Conservation (phyloP, 2,113 vertebrate species). For the Panthera tigris region DNA sequence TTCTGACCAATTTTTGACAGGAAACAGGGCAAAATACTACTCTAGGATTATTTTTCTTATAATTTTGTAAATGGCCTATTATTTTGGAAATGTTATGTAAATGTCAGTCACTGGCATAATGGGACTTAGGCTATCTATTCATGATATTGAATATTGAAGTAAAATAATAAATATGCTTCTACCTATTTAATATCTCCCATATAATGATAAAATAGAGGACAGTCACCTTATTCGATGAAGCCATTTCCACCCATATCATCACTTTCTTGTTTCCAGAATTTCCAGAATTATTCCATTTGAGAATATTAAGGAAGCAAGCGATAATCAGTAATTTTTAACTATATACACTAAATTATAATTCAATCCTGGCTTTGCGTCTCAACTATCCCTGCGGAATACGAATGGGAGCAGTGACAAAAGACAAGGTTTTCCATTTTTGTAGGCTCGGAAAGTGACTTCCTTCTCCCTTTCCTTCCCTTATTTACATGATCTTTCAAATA, state of each 20-base stretch:
- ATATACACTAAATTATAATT: neutral
- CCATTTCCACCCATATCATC: accelerated
- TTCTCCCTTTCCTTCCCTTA: neutral
- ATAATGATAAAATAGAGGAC: neutral
- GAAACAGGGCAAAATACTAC: neutral
- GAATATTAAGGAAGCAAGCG: neutral
- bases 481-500: neutral
- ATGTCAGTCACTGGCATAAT: neutral
- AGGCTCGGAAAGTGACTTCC: neutral
- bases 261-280: neutral
- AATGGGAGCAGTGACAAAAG: neutral
- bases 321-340: neutral
- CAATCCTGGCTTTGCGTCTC: neutral
- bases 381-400: neutral
- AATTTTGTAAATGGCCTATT: neutral
- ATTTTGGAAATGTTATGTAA: neutral
- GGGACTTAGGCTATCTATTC: neutral
- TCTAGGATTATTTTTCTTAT: neutral
- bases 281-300: neutral
- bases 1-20: neutral
- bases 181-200: neutral
- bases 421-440: neutral
- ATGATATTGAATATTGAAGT: neutral
- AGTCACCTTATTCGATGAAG: neutral
- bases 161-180: neutral